Conservation (phyloP, 2,113 vertebrate genomes). For the Ptilonorhynchus violaceus region DNA sequence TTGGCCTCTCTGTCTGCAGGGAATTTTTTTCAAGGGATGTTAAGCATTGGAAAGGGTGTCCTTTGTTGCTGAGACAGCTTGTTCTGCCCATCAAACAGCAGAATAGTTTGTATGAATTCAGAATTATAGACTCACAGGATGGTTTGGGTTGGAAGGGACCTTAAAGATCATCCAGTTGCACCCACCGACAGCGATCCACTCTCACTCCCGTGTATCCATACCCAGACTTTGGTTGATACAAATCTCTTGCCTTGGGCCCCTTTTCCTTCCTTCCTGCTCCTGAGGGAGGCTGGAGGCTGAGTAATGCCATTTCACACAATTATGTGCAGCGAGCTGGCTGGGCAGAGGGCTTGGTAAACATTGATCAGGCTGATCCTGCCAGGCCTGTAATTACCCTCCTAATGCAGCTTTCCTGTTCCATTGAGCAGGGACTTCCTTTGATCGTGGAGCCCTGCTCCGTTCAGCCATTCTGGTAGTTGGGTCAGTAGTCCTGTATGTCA, state of each 20-base stretch:
- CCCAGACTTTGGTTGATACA: background rate
- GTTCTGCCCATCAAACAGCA: background rate
- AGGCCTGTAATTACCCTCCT: background rate
- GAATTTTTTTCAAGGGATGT: background rate
- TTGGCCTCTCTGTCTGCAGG: background rate
- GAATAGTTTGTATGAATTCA: background rate
- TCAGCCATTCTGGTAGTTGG: slow-evolving; percentile 4
- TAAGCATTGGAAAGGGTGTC: background rate
- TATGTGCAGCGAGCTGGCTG: background rate
- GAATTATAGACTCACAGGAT: background rate
- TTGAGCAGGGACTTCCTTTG: slow-evolving; percentile 37
- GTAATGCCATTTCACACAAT: slow-evolving; percentile 43
- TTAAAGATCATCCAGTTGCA: background rate
- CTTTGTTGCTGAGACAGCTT: background rate
- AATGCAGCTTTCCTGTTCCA: slow-evolving; percentile 35
- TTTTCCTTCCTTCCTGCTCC: slow-evolving; percentile 54
- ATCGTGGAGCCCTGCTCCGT: slow-evolving; percentile 4
- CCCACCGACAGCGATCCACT: background rate
- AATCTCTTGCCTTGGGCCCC: slow-evolving; percentile 44
- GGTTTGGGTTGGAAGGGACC: background rate
- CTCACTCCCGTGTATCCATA: background rate
- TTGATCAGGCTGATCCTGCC: slow-evolving; percentile 38
- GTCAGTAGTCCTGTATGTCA: slow-evolving; percentile 51
- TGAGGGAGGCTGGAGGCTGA: slow-evolving; percentile 33
- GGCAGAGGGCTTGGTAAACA: background rate